Evolutionary conservation across 1,140 invertebrate genomes (phyloP).

Genomic region (Drosophila mayri): DNA sequence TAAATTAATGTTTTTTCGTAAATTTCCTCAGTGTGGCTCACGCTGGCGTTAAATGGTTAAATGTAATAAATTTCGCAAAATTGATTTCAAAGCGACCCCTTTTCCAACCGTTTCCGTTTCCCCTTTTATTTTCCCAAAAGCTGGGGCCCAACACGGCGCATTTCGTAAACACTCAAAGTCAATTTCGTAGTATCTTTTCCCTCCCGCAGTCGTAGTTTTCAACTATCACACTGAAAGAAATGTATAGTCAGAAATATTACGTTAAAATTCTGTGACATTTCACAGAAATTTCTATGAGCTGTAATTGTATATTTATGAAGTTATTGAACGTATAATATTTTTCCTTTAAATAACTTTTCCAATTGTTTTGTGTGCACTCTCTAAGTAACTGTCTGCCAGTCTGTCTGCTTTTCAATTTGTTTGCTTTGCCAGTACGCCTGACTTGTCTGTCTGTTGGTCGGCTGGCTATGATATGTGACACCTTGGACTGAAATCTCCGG

Average conservation of each 20-base stretch:
- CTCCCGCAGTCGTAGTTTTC: not conserved
- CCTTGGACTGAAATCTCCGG: slow-evolving; percentile 18
- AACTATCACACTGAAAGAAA: not conserved
- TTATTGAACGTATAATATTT: not conserved
- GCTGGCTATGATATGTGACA: slow-evolving; percentile 48
- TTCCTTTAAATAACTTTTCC: not conserved
- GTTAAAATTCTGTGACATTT: not conserved
- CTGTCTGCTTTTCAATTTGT: slow-evolving; percentile 36
- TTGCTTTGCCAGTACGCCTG: slow-evolving; percentile 8
- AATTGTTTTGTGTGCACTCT: slow-evolving; percentile 13
- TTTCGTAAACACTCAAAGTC: slow-evolving; percentile 64
- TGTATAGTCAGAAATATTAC: not conserved
- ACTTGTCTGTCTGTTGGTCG: slow-evolving; percentile 16
- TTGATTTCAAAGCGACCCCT: slow-evolving; percentile 52
- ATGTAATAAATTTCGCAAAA: slow-evolving; percentile 76
- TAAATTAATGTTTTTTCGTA: not conserved
- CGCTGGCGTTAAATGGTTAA: slow-evolving; percentile 46
- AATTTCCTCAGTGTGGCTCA: not conserved
- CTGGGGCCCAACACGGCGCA: slow-evolving; percentile 47
- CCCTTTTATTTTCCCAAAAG: not conserved
- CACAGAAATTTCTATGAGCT: not conserved
- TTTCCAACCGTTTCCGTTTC: not conserved
- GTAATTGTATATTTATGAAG: too few relatives aligned
- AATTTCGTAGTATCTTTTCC: slow-evolving; percentile 20
- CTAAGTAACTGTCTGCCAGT: slow-evolving; percentile 25